Percentiles rank a stretch among this genome's conserved stretches.
Conservation (phyloP, 2,888 invertebrate species). For the Nymphalis polychloros region DNA sequence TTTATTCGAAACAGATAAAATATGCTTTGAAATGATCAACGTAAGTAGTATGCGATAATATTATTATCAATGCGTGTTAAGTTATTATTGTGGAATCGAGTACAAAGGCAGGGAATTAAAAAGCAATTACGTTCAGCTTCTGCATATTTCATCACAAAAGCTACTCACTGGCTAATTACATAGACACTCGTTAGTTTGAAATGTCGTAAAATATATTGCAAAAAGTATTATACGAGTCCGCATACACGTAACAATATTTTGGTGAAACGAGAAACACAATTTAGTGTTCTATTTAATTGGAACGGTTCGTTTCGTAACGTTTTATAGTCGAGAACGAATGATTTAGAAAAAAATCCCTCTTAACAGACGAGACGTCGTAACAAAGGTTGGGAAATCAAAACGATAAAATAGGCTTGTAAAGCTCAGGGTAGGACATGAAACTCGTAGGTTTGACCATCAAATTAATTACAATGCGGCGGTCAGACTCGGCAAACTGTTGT, state of each 20-base stretch:
- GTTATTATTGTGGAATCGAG: neutral
- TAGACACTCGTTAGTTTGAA: neutral
- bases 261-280: neutral
- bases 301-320: neutral
- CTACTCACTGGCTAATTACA: neutral
- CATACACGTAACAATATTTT: constrained; percentile 1
- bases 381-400: constrained; percentile 23
- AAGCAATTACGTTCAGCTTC: constrained; percentile 5
- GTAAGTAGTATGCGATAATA: neutral
- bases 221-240: neutral
- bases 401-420: constrained; percentile 38
- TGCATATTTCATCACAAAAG: constrained; percentile 7
- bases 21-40: too few species aligned
- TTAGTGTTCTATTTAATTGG: constrained; percentile 1
- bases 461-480: constrained; percentile 69
- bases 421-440: constrained; percentile 37
- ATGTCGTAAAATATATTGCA: constrained; percentile 1
- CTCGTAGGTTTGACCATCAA: constrained; percentile 53
- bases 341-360: constrained; percentile 15
- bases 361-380: constrained; percentile 12
- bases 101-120: neutral
- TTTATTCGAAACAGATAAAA: too few species aligned
- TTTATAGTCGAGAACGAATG: constrained; percentile 3
- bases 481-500: constrained; percentile 56
- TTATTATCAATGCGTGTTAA: neutral